Evolutionary conservation across 2,888 invertebrate genomes (phyloP).

Genomic region (Melanophora roralis): DNA sequence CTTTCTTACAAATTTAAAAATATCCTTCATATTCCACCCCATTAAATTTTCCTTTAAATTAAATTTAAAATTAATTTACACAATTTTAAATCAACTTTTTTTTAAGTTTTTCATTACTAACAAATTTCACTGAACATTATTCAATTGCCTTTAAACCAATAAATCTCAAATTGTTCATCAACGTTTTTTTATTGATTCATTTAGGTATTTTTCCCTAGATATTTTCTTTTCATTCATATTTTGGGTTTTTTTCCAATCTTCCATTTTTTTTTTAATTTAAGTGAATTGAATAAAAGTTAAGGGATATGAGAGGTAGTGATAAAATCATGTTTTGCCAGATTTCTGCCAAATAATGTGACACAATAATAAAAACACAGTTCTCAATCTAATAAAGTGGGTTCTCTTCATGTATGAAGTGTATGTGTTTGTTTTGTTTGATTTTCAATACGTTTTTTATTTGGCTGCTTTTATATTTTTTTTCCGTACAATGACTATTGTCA

Average conservation of each 20-base stretch:
- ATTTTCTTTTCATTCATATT: not conserved
- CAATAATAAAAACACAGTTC: conserved; percentile 58
- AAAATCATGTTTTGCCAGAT: not conserved
- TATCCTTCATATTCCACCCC: too few relatives aligned
- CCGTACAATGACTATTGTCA: not conserved
- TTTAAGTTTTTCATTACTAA: too few relatives aligned
- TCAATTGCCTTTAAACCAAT: too few relatives aligned
- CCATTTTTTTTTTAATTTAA: not conserved
- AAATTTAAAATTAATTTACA: too few relatives aligned
- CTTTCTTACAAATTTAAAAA: too few relatives aligned
- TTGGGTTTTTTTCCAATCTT: not conserved
- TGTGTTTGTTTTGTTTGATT: not conserved
- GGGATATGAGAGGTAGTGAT: not conserved
- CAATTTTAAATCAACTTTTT: too few relatives aligned
- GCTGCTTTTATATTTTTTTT: too few relatives aligned
- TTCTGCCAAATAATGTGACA: conserved; percentile 69
- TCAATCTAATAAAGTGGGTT: conserved; percentile 54
- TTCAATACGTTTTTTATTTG: not conserved
- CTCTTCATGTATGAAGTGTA: not conserved
- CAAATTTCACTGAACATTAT: too few relatives aligned
- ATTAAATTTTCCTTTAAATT: too few relatives aligned
- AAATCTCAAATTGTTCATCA: too few relatives aligned
- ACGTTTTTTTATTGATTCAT: too few relatives aligned
- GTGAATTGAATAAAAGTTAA: not conserved
- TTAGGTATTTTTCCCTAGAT: too few relatives aligned